Evolutionary conservation across 92 coral and sea anemone genomes (phyloP), one percentile per base, ranked within the genome.

Genomic region (Porites rus): DNA sequence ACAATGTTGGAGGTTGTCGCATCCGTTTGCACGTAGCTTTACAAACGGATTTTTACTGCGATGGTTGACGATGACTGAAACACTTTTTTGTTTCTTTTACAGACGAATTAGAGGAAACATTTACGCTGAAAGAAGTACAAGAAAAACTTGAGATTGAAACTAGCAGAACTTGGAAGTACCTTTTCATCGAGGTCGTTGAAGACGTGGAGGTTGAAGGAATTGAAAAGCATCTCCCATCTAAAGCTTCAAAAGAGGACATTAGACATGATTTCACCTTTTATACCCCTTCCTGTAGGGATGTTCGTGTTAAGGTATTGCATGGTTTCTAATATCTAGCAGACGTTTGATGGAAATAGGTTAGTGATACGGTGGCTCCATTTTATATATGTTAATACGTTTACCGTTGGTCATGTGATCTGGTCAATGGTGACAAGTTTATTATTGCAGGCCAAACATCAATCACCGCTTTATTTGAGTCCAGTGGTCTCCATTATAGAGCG

Each of bases 231-330:
- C 59, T 78, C 3, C 2, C 61, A 12, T 16, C 72, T 22, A 20
- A 52, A 18, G 62, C 76, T 28, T 28, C 67, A 6, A 69, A 53
- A n/a, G 76, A 80, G 22, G 85, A 80, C 17, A 38, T 80, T 8
- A 68, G 85, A 67, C n/a, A 80, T 66, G 85, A 80, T 50, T 67
- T 80, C 17, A 68, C 68, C 53, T 80, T 80, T 66, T 80, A 52
- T 54, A 68, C 85, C 22, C 85, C 85, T 24, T 9, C 76, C 22
- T 68, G 76, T 28, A 21, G 75, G 28, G 56, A 80, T 52, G 54
- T 52, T 67, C 85, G 85, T 51, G 76, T 80, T 18, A 80, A 80
- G 85, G 85, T 80, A 65, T 38, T 38, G 46, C 46, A 10, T 56
- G 61, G 17, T 8, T 56, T 56, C 16, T 56, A 10, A 9, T 56